Evolutionary conservation across 2,888 invertebrate species (phyloP), one percentile per base, ranked within the genome.

Genomic region (Pachliopta kotzebuea): DNA sequence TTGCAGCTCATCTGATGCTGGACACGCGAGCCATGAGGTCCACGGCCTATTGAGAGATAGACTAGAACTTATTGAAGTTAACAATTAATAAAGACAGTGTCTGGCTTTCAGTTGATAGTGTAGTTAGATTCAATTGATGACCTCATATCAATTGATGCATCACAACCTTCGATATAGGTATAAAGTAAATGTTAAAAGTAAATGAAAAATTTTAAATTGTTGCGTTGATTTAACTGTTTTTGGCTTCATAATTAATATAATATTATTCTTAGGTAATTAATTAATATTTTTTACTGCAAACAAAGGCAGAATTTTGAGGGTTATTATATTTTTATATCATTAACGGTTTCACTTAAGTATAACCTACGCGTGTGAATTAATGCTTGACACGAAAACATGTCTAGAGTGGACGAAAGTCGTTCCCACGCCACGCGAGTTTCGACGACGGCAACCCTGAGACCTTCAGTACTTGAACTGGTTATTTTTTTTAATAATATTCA

Each of bases 391-490:
- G 54, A 62, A 62, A 65, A 50, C 53, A 31, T 26, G 24, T 21
- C 57, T 58, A 50, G 54, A 58, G 61, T 49, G 50, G 52, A 65
- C 57, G 65, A 65, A 61, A 65, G 65, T 55, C 24, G 58, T 57
- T 62, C 58, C 54, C 65, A 65, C 65, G 54, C 45, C 65, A 62
- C 49, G 56, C 57, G 45, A 60, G 65, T 37, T 29, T 54, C 45
- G 52, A 56, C 56, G 61, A 61, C 52, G 60, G 60, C 61, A 21
- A 53, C 26, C 64, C 50, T 53, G 23, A 60, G 65, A 65, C 61
- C 65, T 65, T 65, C 57, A 52, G 29, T 49, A 60, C 65, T 56
- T 57, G 53, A n/a, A 65, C 65, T 61, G 65, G 65, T 65, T 60
- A 37, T 60, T 55, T 31, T 63, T 58, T 63, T 60, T 8, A 29